phyloP scores from a whole-genome alignment of 2,888 invertebrate species.

The Pterostichus madidus region DNA sequence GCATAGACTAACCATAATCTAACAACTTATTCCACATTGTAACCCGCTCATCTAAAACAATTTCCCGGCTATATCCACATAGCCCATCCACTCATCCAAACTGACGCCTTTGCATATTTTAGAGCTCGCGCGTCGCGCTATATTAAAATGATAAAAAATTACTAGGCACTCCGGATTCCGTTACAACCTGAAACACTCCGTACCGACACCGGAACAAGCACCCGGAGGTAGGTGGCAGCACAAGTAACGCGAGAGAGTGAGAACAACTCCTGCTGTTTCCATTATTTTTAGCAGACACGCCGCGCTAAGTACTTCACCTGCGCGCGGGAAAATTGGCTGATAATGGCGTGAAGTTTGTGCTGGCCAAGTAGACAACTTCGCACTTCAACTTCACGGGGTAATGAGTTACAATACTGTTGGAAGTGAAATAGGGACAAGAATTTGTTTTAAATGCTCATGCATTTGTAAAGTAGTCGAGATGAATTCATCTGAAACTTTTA shows the following conservation, averaged over 20 bases:
- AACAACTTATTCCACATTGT: not conserved
- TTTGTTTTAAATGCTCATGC: no score
- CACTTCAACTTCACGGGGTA: not conserved
- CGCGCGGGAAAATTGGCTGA: slow-evolving; percentile 18
- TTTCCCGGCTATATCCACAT: not conserved
- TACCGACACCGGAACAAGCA: not conserved
- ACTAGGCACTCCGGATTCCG: not conserved
- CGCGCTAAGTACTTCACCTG: slow-evolving; percentile 24
- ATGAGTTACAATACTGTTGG: not conserved
- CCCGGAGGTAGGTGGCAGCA: no score
- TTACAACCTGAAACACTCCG: not conserved
- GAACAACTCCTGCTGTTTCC: not conserved
- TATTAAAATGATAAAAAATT: slow-evolving; percentile 22
- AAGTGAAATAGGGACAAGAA: no score
- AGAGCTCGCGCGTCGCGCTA: not conserved
- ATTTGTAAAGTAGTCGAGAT: no score
- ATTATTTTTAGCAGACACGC: slow-evolving; percentile 19
- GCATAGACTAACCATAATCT: not conserved
- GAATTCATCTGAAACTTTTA: no score
- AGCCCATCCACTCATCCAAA: not conserved
- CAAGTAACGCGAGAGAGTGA: no score
- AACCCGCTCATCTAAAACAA: not conserved
- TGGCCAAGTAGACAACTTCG: not conserved
- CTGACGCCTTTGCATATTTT: slow-evolving; percentile 13
- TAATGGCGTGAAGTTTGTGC: slow-evolving; percentile 20